Evolutionary conservation across 2,113 vertebrate species (phyloP).

Genomic region (Chaetura pelagica): DNA sequence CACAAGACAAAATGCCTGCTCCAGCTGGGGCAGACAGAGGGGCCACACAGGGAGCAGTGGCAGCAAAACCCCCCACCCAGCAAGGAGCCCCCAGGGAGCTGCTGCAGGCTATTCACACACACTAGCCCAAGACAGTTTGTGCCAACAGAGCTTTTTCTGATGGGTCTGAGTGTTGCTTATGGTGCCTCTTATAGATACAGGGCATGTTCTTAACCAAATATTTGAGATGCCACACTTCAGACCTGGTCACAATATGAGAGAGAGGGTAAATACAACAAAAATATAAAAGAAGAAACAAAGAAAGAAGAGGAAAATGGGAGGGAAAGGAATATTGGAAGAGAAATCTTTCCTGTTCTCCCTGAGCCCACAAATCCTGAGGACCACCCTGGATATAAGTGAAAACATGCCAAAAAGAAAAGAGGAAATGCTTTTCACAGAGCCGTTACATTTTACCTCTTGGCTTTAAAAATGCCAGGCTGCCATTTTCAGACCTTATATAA

Average conservation of each 20-base stretch:
- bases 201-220: not conserved
- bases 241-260: not conserved
- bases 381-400: slow-evolving; percentile 57
- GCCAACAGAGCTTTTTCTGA: fast-evolving
- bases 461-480: slow-evolving; percentile 39
- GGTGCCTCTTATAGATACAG: not conserved
- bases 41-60: not conserved
- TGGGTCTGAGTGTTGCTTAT: fast-evolving
- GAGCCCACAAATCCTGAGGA: slow-evolving; percentile 35
- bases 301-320: not conserved
- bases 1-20: fast-evolving
- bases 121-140: not conserved
- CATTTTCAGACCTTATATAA: not conserved
- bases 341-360: not conserved
- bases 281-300: not conserved
- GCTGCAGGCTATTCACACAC: fast-evolving
- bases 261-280: not conserved
- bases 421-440: slow-evolving; percentile 47
- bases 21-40: not conserved
- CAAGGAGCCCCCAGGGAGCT: fast-evolving
- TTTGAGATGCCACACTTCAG: not conserved
- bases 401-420: slow-evolving; percentile 34
- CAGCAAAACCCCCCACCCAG: not conserved
- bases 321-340: slow-evolving; percentile 2
- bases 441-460: not conserved